Evolutionary conservation across 2,888 invertebrate genomes (phyloP), one percentile per base, ranked within the genome.

Genomic region (Molanna angustata): DNA sequence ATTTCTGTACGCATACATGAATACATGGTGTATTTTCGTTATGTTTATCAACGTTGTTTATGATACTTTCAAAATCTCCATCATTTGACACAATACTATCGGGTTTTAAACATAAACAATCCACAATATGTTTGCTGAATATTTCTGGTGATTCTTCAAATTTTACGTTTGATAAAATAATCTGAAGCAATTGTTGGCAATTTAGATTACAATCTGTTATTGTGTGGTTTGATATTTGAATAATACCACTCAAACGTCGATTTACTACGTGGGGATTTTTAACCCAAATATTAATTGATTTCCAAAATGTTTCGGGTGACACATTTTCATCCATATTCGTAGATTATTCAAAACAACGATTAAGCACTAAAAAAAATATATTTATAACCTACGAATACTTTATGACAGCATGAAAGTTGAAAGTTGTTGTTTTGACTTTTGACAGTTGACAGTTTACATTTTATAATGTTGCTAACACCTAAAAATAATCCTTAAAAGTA

Each of bases 191-290:
- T n/a, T n/a, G n/a, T n/a, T n/a, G n/a, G n/a, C n/a, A n/a, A n/a
- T n/a, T n/a, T n/a, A n/a, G n/a, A n/a, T n/a, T n/a, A n/a, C n/a
- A n/a, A n/a, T n/a, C n/a, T n/a, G n/a, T n/a, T n/a, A n/a, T n/a
- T n/a, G n/a, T n/a, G n/a, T n/a, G n/a, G n/a, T n/a, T n/a, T n/a
- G n/a, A n/a, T n/a, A n/a, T n/a, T n/a, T n/a, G n/a, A n/a, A n/a
- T n/a, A n/a, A n/a, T n/a, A n/a, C 83, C 84, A 67, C 83, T 80
- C 64, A 90, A 71, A 66, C 85, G 82, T 62, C 84, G 83, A 68
- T 90, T 89, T 4, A 88, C 71, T 51, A 86, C 76, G 66, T 89
- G 86, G 45, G 88, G 85, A 66, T 85, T 85, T 49, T 71, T 74
- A 52, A 85, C 66, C 65, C 86, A 80, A 59, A 90, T 77, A 45